These are phyloP conservation scores for Pogonophryne albipinna DNA, from an alignment of 2,797 vertebrate genomes.

Conservation along the genomic window DNA sequence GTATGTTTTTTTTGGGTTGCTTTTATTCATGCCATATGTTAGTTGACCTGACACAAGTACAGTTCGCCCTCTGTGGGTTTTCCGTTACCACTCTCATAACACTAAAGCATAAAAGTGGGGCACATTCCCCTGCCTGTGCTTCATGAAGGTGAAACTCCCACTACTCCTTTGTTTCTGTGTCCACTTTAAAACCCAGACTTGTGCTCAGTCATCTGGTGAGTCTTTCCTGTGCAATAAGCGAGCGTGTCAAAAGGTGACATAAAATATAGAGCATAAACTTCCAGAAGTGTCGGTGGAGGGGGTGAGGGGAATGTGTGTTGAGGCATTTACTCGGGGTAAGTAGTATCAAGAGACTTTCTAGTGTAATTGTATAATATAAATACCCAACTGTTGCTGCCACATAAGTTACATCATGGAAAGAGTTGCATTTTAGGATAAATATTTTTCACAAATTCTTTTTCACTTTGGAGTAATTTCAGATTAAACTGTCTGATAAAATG, in stretches of 20 bases:
- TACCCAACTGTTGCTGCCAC: slow-evolving; percentile 11
- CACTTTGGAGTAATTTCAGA: slow-evolving; percentile 35
- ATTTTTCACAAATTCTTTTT: slow-evolving; percentile 31
- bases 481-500: slow-evolving; percentile 38
- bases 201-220: slow-evolving; percentile 50
- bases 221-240: slow-evolving; percentile 38
- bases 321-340: background rate
- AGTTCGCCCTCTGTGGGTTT: slow-evolving; percentile 26
- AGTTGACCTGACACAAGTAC: slow-evolving; percentile 33
- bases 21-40: slow-evolving; percentile 20
- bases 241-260: slow-evolving; percentile 44
- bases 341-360: background rate
- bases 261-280: slow-evolving; percentile 38
- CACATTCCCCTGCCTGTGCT: slow-evolving; percentile 33
- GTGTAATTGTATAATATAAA: slow-evolving; percentile 29
- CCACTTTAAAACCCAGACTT: slow-evolving; percentile 28
- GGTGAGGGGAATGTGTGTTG: background rate
- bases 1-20: background rate
- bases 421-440: slow-evolving; percentile 26
- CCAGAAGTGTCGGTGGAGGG: slow-evolving; percentile 21
- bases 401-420: slow-evolving; percentile 40
- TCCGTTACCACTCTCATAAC: slow-evolving; percentile 18
- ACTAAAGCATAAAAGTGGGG: slow-evolving; percentile 44
- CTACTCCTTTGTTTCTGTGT: slow-evolving; percentile 26
- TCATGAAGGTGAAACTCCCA: slow-evolving; percentile 51